These are phyloP conservation scores for Callipepla californica DNA, from an alignment of 2,113 vertebrate genomes.

Conservation along the genomic window DNA sequence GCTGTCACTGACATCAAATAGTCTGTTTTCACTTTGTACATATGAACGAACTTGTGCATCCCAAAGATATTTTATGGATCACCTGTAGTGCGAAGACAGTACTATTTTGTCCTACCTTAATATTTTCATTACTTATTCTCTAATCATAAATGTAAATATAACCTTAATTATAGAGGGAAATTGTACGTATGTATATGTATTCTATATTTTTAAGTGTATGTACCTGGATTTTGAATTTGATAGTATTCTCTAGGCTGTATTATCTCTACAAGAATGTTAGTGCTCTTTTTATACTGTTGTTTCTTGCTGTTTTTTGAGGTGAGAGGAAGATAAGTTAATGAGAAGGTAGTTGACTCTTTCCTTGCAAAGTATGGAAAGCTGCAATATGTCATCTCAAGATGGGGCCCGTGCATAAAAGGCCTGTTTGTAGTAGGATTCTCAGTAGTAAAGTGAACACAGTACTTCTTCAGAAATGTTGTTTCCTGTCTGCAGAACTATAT, in stretches of 20 bases:
- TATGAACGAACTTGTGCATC: background rate
- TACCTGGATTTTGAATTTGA: background rate
- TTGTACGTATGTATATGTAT: slow-evolving; percentile 22
- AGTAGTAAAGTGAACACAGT: background rate
- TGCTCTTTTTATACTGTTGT: background rate
- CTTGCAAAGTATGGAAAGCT: background rate
- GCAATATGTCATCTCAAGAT: background rate
- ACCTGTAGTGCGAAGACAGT: background rate
- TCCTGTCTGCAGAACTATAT: background rate
- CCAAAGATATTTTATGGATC: background rate
- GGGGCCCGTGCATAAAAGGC: background rate
- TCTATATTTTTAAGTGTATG: background rate
- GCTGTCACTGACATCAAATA: background rate
- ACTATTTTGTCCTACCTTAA: background rate
- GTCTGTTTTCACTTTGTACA: background rate
- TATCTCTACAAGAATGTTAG: background rate
- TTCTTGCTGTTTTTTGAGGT: background rate
- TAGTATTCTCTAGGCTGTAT: background rate
- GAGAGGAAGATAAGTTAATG: background rate
- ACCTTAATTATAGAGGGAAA: slow-evolving; percentile 17
- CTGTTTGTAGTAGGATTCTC: background rate
- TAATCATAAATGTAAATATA: slow-evolving; percentile 19
- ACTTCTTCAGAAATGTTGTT: background rate
- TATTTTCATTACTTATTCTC: slow-evolving; percentile 26
- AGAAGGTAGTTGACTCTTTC: background rate